These are phyloP conservation scores for Thysanoteuthis rhombus DNA, from an alignment of 2,888 invertebrate genomes.

Conservation along the genomic window DNA sequence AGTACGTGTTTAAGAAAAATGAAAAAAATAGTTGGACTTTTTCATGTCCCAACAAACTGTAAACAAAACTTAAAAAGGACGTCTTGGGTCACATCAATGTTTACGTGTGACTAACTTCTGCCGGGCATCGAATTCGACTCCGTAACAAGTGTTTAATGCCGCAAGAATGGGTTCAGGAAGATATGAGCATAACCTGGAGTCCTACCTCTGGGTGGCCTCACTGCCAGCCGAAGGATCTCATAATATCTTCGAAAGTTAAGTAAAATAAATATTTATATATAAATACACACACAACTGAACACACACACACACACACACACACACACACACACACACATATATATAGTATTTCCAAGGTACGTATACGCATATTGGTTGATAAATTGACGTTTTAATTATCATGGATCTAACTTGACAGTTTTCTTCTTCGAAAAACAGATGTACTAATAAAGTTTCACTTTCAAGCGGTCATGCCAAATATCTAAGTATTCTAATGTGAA, in stretches of 20 bases:
- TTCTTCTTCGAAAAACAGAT: no score
- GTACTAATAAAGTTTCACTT: no score
- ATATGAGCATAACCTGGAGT: neutral
- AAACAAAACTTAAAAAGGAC: neutral
- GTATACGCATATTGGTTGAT: neutral
- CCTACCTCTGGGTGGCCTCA: constrained; percentile 25
- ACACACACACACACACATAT: neutral
- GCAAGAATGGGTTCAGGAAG: constrained; percentile 16
- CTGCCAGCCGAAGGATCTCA: constrained; percentile 19
- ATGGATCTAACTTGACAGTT: no score
- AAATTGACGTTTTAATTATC: neutral
- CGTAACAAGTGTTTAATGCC: neutral
- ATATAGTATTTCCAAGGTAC: neutral
- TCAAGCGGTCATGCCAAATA: no score
- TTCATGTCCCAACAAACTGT: neutral
- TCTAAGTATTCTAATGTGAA: no score
- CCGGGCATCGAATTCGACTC: neutral
- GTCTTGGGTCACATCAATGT: neutral
- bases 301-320: neutral
- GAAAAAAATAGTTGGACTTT: neutral
- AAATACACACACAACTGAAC: neutral
- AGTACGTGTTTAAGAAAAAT: neutral
- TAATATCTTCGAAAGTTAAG: constrained; percentile 24
- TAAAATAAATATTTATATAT: neutral
- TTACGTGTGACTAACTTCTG: neutral